A percentile compares a stretch with the other conserved stretches of the same genome.
phyloP scores from a whole-genome alignment of 2,113 vertebrate genomes.

The Xenotilapia caudafasciata region DNA sequence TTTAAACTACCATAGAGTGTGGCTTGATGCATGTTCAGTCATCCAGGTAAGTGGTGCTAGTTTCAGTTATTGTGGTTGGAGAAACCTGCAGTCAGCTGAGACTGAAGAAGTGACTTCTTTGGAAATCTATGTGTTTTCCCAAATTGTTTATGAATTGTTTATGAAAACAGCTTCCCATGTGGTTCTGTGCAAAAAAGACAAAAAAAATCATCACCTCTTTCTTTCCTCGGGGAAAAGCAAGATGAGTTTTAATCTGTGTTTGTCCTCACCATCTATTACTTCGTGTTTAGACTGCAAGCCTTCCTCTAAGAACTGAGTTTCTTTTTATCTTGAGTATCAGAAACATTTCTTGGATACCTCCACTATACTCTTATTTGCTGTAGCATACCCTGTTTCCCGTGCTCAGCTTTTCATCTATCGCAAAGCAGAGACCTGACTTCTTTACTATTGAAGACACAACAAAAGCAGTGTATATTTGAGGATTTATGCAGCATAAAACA shows the following conservation, averaged over 20 bases:
- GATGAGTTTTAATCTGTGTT: neutral
- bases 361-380: neutral
- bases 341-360: neutral
- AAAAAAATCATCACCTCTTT: neutral
- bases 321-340: neutral
- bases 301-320: neutral
- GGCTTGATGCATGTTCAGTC: neutral
- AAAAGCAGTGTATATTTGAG: neutral
- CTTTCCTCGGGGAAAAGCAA: neutral
- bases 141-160: neutral
- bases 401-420: neutral
- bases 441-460: neutral
- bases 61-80: neutral
- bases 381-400: neutral
- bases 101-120: neutral
- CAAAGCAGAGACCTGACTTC: neutral
- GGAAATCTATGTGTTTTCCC: neutral
- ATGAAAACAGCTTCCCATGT: neutral
- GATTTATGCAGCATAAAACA: neutral
- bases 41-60: neutral
- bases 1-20: neutral
- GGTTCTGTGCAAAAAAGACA: neutral
- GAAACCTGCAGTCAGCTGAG: neutral
- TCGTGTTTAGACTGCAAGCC: neutral
- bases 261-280: neutral